phyloP scores from a whole-genome alignment of 1,140 invertebrate genomes.

The Drosophila busckii region DNA sequence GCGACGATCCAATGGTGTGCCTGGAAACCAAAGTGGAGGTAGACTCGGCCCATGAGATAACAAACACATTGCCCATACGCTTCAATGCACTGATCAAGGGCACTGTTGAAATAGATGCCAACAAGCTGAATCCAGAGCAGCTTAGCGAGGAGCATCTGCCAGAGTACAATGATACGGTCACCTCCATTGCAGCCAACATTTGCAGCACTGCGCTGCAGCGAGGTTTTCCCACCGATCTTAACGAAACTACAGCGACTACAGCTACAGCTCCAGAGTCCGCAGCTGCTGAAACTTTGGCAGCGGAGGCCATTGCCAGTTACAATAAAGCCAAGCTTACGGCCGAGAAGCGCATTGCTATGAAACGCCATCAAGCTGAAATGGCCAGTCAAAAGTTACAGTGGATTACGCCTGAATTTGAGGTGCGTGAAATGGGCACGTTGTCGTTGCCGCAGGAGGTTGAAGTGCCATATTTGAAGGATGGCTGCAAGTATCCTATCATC shows the following conservation, averaged over 20 bases:
- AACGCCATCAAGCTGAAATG: too few relatives aligned
- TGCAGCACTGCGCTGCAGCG: conserved; percentile 59
- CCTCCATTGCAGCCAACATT: conserved; percentile 59
- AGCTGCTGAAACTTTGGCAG: background rate
- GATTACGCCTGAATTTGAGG: too few relatives aligned
- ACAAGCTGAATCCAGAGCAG: conserved; percentile 25
- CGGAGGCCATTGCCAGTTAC: conserved; percentile 17
- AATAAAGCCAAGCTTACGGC: conserved; percentile 11
- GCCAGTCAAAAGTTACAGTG: too few relatives aligned
- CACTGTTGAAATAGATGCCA: conserved; percentile 49
- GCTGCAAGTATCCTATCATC: conserved; percentile 48
- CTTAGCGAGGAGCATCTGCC: conserved; percentile 33
- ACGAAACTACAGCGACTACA: background rate
- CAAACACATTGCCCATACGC: conserved; percentile 27
- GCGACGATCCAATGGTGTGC: conserved; percentile 33
- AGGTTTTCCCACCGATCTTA: conserved; percentile 26
- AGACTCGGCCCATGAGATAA: background rate
- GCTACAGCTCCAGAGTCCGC: background rate
- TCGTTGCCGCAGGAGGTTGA: background rate
- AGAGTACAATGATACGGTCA: conserved; percentile 53
- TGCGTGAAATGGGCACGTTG: background rate
- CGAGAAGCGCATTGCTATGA: conserved; percentile 14
- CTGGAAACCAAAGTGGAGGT: conserved; percentile 51
- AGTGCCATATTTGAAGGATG: conserved; percentile 26
- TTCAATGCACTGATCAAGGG: conserved; percentile 62